These are phyloP conservation scores for Protobothrops mucrosquamatus DNA, from an alignment of 2,113 vertebrate genomes.

Conservation along the genomic window DNA sequence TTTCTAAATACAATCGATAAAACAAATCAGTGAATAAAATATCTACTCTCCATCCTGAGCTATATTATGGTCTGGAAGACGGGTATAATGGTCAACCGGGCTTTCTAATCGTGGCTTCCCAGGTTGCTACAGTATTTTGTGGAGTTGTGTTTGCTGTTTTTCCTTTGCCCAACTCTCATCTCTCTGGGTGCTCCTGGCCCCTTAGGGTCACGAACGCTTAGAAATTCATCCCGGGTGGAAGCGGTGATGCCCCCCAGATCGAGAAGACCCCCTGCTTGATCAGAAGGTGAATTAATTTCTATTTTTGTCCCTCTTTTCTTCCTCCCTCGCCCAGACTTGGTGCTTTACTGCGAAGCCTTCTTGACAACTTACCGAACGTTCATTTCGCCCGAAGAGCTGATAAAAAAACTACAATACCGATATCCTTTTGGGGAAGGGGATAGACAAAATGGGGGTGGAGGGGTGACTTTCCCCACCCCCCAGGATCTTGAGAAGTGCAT, in stretches of 20 bases:
- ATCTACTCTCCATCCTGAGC: not conserved
- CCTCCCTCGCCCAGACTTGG: slow-evolving; percentile 76
- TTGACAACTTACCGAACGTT: slow-evolving; percentile 97
- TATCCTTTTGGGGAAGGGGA: slow-evolving; percentile 81
- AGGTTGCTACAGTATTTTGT: no score
- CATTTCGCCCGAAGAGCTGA: slow-evolving; percentile 94
- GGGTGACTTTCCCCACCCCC: not conserved
- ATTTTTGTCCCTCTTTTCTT: not conserved
- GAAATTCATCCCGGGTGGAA: not conserved
- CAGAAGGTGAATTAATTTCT: not conserved
- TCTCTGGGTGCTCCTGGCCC: no score
- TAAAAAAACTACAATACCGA: slow-evolving; percentile 98
- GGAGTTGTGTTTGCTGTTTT: not conserved
- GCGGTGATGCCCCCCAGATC: not conserved
- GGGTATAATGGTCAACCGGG: no score
- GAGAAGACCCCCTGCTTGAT: not conserved
- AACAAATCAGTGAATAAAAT: no score
- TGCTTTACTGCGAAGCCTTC: slow-evolving; percentile 98
- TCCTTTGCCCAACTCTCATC: no score
- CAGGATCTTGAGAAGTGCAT: not conserved
- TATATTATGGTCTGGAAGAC: not conserved
- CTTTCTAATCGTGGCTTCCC: not conserved
- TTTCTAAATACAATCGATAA: no score
- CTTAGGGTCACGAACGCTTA: no score
- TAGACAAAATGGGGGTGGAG: not conserved